phyloP scores from a whole-genome alignment of 2,888 invertebrate species.

The Actias luna region DNA sequence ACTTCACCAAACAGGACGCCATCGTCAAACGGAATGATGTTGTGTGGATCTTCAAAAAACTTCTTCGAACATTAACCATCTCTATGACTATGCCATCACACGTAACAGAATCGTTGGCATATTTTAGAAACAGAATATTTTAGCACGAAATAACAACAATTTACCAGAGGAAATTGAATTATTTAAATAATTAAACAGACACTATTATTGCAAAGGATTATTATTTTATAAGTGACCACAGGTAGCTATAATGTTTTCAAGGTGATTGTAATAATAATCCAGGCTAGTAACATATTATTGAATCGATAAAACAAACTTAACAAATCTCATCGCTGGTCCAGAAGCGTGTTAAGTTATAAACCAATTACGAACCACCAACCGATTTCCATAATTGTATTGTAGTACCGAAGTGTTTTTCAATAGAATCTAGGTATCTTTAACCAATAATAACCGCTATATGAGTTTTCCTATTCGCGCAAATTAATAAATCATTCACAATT shows the following conservation, averaged over 20 bases:
- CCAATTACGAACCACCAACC: neutral
- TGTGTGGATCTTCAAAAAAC: slow-evolving; percentile 16
- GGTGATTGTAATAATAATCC: neutral
- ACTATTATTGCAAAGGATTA: neutral
- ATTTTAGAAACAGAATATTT: slow-evolving; percentile 3
- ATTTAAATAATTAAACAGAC: neutral
- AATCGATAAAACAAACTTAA: neutral
- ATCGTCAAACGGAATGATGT: slow-evolving; percentile 10
- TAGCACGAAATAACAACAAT: neutral
- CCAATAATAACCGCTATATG: neutral
- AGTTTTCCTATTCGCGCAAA: neutral
- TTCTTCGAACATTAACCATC: slow-evolving; percentile 2
- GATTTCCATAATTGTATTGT: neutral
- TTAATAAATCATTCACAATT: neutral
- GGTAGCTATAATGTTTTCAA: neutral
- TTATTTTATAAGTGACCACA: neutral
- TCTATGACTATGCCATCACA: slow-evolving; percentile 6
- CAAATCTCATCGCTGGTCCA: neutral
- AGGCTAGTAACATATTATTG: neutral
- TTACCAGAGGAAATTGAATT: slow-evolving; percentile 6
- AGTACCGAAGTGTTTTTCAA: neutral
- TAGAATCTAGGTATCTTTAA: neutral
- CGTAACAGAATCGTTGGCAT: slow-evolving; percentile 1
- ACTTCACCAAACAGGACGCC: slow-evolving; percentile 14
- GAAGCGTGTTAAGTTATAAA: neutral